phyloP scores from a whole-genome alignment of 1,140 invertebrate genomes.

The Drosophila prosaltans region DNA sequence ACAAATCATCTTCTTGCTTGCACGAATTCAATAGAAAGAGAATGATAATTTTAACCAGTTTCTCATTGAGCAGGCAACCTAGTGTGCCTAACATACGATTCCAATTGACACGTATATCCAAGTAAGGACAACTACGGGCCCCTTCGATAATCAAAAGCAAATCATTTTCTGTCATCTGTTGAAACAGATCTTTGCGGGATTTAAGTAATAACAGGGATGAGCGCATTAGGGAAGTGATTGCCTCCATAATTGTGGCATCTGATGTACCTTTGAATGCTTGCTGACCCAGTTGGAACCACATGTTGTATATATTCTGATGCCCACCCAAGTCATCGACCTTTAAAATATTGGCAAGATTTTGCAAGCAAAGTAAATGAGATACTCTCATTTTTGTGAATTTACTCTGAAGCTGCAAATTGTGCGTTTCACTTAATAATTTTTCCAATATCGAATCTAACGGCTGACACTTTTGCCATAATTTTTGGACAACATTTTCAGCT shows the following conservation, averaged over 20 bases:
- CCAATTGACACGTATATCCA: constrained; percentile 87
- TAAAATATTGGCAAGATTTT: constrained; percentile 66
- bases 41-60: constrained; percentile 75
- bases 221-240: constrained; percentile 70
- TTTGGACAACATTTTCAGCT: constrained; percentile 52
- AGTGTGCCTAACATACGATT: constrained; percentile 88
- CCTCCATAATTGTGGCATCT: constrained; percentile 55
- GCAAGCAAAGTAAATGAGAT: constrained; percentile 63
- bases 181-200: constrained; percentile 69
- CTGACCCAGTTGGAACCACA: constrained; percentile 72
- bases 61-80: constrained; percentile 73
- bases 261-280: constrained; percentile 66
- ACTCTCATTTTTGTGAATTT: constrained; percentile 53
- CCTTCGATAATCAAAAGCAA: constrained; percentile 85
- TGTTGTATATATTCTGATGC: constrained; percentile 54
- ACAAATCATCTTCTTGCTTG: constrained; percentile 84
- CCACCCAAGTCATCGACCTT: constrained; percentile 66
- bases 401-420: constrained; percentile 27
- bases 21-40: constrained; percentile 53
- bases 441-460: constrained; percentile 30
- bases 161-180: constrained; percentile 78
- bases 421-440: constrained; percentile 23
- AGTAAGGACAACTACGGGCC: constrained; percentile 84
- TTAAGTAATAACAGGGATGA: constrained; percentile 64
- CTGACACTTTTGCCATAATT: constrained; percentile 49